Evolutionary conservation across 2,888 invertebrate species (phyloP).

Genomic region (Willowsia nigromaculata): DNA sequence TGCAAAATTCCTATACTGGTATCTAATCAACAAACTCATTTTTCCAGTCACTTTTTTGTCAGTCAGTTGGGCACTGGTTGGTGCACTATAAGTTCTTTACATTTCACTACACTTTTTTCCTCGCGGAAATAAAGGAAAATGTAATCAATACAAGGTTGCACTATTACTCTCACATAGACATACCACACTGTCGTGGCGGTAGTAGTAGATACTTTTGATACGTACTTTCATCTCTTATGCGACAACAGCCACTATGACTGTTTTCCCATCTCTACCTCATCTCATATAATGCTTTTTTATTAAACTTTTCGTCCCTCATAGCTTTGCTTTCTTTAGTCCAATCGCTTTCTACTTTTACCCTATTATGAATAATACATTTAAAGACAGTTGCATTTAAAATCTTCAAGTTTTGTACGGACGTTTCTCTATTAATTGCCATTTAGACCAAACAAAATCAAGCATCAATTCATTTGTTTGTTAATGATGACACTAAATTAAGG

Average conservation of each 20-base stretch:
- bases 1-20: too few species aligned
- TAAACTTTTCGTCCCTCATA: background rate
- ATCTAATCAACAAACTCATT: too few species aligned
- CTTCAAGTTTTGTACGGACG: too few species aligned
- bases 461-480: too few species aligned
- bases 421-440: too few species aligned
- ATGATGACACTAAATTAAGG: too few species aligned
- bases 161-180: constrained; percentile 24
- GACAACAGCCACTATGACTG: background rate
- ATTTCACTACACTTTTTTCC: constrained; percentile 5
- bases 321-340: background rate
- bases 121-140: constrained; percentile 53
- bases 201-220: background rate
- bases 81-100: constrained; percentile 19
- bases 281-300: background rate
- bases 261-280: background rate
- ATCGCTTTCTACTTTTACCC: too few species aligned
- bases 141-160: constrained; percentile 56
- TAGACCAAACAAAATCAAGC: too few species aligned
- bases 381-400: background rate
- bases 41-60: too few species aligned
- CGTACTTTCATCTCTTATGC: background rate
- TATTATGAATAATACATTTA: background rate
- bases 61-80: too few species aligned
- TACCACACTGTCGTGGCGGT: background rate